phyloP scores from a whole-genome alignment of 2,797 vertebrate genomes.

The Bovichtus variegatus region DNA sequence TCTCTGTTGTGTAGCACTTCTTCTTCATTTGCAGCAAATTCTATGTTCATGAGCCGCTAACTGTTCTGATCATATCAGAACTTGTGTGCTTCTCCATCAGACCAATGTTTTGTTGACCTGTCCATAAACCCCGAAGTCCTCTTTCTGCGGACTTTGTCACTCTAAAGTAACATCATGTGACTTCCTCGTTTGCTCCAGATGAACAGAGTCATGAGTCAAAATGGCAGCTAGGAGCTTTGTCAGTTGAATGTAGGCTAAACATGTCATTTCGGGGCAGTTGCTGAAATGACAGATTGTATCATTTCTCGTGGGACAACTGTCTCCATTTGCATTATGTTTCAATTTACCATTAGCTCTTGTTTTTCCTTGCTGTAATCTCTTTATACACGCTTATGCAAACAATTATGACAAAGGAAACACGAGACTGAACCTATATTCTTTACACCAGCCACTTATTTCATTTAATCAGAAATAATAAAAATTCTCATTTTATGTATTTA shows the following conservation, averaged over 20 bases:
- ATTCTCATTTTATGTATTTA: background rate
- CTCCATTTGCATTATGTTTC: background rate
- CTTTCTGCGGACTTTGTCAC: background rate
- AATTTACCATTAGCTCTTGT: background rate
- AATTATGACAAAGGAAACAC: background rate
- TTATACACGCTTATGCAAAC: background rate
- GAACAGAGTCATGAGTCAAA: background rate
- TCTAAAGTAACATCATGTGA: background rate
- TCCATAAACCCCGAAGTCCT: background rate
- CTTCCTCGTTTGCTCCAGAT: constrained; percentile 2
- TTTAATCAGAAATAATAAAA: background rate
- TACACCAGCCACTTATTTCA: background rate
- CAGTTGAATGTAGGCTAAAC: background rate
- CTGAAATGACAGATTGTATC: background rate
- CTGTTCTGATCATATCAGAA: background rate
- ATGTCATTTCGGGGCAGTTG: background rate
- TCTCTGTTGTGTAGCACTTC: constrained; percentile 8
- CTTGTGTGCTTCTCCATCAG: background rate
- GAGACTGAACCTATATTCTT: background rate
- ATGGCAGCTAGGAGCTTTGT: background rate
- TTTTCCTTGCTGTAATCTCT: background rate
- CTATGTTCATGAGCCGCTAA: background rate
- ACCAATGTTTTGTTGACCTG: background rate
- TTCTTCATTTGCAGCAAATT: constrained; percentile 1
- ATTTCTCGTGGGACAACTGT: background rate